Conservation (phyloP, 2,113 vertebrate species). For the Crotophaga sulcirostris region DNA sequence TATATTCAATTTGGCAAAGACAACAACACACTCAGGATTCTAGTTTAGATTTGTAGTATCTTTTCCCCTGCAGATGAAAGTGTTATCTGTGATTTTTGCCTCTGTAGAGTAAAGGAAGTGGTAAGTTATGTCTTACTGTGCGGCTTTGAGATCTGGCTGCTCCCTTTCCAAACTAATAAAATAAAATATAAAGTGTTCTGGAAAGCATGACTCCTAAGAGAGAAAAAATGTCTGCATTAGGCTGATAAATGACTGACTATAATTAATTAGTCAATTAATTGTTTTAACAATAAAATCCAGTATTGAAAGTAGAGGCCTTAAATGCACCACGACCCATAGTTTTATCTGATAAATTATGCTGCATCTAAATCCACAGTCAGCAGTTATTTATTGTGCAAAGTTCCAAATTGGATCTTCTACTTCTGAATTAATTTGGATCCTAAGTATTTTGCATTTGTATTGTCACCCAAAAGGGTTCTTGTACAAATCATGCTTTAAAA, state of each 20-base stretch:
- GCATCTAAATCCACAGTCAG: slow-evolving; percentile 43
- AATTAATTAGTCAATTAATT: slow-evolving; percentile 73
- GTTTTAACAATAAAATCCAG: slow-evolving; percentile 48
- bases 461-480: background rate
- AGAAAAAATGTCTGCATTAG: slow-evolving; percentile 22
- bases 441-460: slow-evolving; percentile 49
- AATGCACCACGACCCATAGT: slow-evolving; percentile 28
- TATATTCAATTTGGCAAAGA: background rate
- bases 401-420: slow-evolving; percentile 39
- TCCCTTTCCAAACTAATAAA: background rate
- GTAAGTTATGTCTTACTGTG: background rate
- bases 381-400: slow-evolving; percentile 46
- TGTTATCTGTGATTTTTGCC: background rate
- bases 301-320: slow-evolving; percentile 28
- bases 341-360: slow-evolving; percentile 62
- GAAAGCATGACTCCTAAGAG: background rate
- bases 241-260: slow-evolving; percentile 46
- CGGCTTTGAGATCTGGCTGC: background rate
- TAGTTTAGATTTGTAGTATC: background rate
- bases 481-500: slow-evolving; percentile 47
- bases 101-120: background rate
- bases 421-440: slow-evolving; percentile 63
- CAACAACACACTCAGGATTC: background rate
- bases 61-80: background rate
- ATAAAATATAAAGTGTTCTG: background rate